These are phyloP conservation scores for Zeus faber DNA, from an alignment of 2,113 vertebrate genomes.

Conservation along the genomic window DNA sequence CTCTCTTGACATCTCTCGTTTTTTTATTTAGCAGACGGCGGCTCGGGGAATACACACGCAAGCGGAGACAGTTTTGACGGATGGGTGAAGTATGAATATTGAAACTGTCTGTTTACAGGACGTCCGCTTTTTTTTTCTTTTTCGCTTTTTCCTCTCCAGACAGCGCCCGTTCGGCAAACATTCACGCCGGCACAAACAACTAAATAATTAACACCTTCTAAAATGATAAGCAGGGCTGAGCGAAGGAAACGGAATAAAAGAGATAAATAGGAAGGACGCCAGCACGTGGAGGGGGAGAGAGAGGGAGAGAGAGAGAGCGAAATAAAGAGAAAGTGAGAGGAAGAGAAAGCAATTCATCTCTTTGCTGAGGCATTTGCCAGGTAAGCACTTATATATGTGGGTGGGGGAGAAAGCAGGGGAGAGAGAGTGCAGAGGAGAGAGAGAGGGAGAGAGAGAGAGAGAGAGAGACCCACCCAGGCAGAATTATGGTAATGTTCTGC, in stretches of 20 bases:
- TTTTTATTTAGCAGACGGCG: too few species aligned
- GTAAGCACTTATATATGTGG: constrained; percentile 60
- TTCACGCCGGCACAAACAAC: constrained; percentile 34
- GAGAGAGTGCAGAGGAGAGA: constrained; percentile 47
- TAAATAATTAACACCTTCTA: constrained; percentile 68
- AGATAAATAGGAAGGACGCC: neutral
- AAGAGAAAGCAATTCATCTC: constrained; percentile 18
- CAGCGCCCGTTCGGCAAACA: constrained; percentile 41
- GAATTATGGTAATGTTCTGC: constrained; percentile 70
- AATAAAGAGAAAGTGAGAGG: neutral
- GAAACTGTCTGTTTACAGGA: too few species aligned
- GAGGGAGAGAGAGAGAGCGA: neutral
- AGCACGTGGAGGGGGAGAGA: neutral
- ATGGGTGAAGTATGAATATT: too few species aligned
- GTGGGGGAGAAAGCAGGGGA: constrained; percentile 26
- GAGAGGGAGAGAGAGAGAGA: constrained; percentile 27
- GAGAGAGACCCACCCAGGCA: constrained; percentile 59
- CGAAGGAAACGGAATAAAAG: neutral
- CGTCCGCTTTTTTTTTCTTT: too few species aligned
- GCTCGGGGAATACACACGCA: too few species aligned
- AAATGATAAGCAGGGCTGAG: constrained; percentile 54
- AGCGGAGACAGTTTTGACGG: too few species aligned
- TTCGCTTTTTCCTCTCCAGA: constrained; percentile 24
- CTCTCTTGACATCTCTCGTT: too few species aligned
- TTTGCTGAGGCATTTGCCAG: constrained; percentile 49